Evolutionary conservation across 2,113 vertebrate genomes (phyloP).

Genomic region (Garra rufa): DNA sequence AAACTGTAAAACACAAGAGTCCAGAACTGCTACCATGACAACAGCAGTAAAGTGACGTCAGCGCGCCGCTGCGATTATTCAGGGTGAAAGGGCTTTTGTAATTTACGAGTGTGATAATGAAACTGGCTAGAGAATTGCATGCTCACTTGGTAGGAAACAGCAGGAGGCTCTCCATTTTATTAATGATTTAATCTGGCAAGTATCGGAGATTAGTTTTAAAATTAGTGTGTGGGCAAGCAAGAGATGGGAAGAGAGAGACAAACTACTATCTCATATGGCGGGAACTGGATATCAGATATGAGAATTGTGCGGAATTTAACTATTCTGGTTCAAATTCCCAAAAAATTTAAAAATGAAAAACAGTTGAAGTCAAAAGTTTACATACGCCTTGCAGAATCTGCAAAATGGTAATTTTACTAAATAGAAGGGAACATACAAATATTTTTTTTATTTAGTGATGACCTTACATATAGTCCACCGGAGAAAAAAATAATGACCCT

Average conservation of each 20-base stretch:
- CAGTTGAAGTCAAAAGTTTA: too few relatives aligned
- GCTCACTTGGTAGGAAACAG: neutral
- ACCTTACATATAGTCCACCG: too few relatives aligned
- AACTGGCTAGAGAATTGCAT: constrained; percentile 1
- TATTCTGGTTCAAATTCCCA: neutral
- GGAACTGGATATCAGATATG: neutral
- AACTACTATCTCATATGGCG: neutral
- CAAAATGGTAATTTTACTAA: too few relatives aligned
- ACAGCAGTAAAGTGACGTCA: constrained; percentile 1
- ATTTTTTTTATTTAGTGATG: too few relatives aligned
- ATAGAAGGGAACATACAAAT: too few relatives aligned
- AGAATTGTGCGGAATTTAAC: neutral
- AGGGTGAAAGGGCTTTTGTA: constrained; percentile 14
- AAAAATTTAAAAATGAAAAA: too few relatives aligned
- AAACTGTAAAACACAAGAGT: neutral
- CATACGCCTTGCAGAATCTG: too few relatives aligned
- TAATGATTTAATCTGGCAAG: constrained; percentile 38
- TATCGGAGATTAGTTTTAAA: constrained; percentile 18
- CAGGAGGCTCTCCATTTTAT: constrained; percentile 26
- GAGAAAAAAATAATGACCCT: too few relatives aligned
- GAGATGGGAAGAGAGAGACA: neutral
- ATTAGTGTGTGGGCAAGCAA: neutral
- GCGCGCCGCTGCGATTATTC: neutral
- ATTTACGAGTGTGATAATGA: constrained; percentile 18
- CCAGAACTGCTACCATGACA: neutral